Evolutionary conservation across 2,797 vertebrate species (phyloP), one percentile per base, ranked within the genome.

Genomic region (Helostoma temminkii): DNA sequence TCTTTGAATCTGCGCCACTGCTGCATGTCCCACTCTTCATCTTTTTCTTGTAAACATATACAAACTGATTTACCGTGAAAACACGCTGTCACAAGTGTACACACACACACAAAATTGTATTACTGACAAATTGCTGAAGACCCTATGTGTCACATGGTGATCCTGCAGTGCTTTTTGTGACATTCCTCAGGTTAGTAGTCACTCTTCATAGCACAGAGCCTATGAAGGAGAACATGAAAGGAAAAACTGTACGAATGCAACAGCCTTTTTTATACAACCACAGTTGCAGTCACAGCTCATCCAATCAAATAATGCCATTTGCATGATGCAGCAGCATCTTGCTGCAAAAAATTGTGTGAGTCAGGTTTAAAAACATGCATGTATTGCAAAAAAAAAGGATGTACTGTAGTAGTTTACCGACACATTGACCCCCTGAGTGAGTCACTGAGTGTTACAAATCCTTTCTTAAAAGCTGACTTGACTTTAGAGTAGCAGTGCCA

Each of bases 281-380:
- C 49, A 0, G 74, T 30, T n/a, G 48, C 76, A 76, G 71, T 80
- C 83, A 58, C 63, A 74, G 80, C 87, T 83, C 69, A 59, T 81
- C 71, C 12, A 10, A 28, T 70, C 63, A 81, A 74, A 81, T 54
- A 71, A 87, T 86, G 46, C 80, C 87, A 87, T 91, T 84, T 88
- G 80, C 80, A 89, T 88, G 89, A 89, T 84, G 79, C 79, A 79
- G 82, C 85, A 71, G 58, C 60, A 74, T 80, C 52, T 62, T 66
- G 34, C 60, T 72, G 71, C 43, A 55, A 80, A 61, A 50, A 69
- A 56, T 30, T 41, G 39, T 4, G 57, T 45, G 69, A 25, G 53
- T 12, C 32, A 49, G 30, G 45, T 21, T 16, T 69, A 56, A 41
- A 85, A 75, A 77, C 24, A 48, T 68, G 73, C 52, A 19, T 24